Base-by-base conservation (phyloP, 1,140 invertebrate genomes). In the Bilobella aurantiaca region DNA sequence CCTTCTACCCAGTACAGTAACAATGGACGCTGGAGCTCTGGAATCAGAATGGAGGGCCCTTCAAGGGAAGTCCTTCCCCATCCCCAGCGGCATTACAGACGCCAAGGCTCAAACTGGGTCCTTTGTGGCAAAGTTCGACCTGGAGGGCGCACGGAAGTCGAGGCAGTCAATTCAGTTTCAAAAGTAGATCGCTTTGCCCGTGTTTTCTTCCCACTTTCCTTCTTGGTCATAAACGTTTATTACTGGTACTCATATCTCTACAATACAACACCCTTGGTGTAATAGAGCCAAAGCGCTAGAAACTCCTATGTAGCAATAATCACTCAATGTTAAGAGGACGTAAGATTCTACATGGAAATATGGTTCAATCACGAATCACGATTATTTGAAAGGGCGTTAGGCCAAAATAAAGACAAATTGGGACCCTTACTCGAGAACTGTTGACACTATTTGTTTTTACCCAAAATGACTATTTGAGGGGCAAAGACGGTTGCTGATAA, bases 201-300 rank as follows among this genome's bases (percentile, higher is more conserved):
- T 18, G 78, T 89, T 29, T 82, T 89, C 29, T 90, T 90, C 75
- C 88, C 88, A 0, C 68, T 89, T 37, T 80, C 87, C 31, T 90
- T 90, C 73, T 75, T 89, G 2, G 80, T 85, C 25, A 87, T 90
- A 63, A 90, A 90, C 75, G 76, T 88, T 49, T 86, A 88, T 76
- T 90, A 90, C 74, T 90, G 88, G 88, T 87, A 83, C 71, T 83
- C 82, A 0, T 90, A 89, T 74, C 77, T 89, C 29, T 83, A 83
- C 57, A 79, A 84, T 23, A 61, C 63, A 31, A 31, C 68, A 8
- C 25, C 64, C 25, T n/a, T 53, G 12, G 49, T 53, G 5, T 53
- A 23, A 53, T 18, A 18, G 28, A 23, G 3, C 28, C 14, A 18
- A 21, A 23, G 27, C 21, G 42, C 18, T 27, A 46, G 5, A 27